Conservation (phyloP, 2,113 vertebrate genomes). For the Oophaga pumilio region DNA sequence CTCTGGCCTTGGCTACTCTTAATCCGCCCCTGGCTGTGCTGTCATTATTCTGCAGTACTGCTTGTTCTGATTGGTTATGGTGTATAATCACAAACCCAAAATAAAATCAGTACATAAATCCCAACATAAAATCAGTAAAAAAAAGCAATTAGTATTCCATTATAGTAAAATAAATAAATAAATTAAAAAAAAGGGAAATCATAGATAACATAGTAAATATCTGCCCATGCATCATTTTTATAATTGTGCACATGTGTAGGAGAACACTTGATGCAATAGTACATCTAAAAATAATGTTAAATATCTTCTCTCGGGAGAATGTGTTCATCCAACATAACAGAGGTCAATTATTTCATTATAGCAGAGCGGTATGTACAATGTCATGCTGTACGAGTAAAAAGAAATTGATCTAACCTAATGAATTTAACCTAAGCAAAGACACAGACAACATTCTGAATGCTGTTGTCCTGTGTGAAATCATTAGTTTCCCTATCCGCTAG, state of each 20-base stretch:
- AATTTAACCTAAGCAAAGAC: conserved; percentile 31
- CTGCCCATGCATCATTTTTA: neutral
- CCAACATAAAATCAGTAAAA: no score
- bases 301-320: neutral
- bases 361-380: conserved; percentile 7
- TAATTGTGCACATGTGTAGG: no score
- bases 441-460: neutral
- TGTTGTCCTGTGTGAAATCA: conserved; percentile 8
- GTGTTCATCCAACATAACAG: neutral
- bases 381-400: neutral
- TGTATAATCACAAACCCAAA: no score
- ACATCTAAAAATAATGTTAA: neutral
- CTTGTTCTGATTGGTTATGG: no score
- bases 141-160: no score
- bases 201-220: neutral
- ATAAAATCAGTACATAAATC: no score
- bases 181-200: no score
- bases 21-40: no score
- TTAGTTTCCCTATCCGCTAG: neutral
- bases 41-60: no score
- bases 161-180: no score
- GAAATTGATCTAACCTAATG: conserved; percentile 24
- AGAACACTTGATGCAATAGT: neutral
- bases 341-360: conserved; percentile 26
- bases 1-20: no score